Conservation (phyloP, 2,797 vertebrate species). For the Xerus rutilus region DNA sequence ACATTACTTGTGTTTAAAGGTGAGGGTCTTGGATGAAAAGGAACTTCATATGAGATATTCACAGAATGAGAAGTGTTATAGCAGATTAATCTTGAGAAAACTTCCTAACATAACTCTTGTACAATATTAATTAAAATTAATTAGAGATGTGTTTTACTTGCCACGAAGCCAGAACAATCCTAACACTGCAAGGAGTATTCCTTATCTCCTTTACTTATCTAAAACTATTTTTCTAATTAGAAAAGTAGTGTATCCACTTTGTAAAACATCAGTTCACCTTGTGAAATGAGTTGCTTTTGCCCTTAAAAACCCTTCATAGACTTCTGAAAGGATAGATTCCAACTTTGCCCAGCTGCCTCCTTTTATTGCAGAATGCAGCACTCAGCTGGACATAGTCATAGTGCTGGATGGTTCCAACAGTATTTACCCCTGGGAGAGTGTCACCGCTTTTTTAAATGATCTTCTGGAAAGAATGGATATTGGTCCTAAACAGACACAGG, state of each 20-base stretch:
- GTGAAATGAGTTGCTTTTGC: neutral
- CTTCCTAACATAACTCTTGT: neutral
- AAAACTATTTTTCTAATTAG: neutral
- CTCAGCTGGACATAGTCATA: constrained; percentile 95
- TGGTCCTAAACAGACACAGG: constrained; percentile 94
- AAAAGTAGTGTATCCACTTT: neutral
- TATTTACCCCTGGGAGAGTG: constrained; percentile 96
- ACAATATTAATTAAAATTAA: neutral
- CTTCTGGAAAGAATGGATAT: constrained; percentile 93
- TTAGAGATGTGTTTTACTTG: neutral
- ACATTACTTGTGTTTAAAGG: constrained; percentile 74
- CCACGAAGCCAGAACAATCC: neutral
- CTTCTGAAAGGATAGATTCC: neutral
- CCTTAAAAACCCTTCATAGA: neutral
- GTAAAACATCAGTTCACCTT: neutral
- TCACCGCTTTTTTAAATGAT: constrained; percentile 92
- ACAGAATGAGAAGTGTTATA: neutral
- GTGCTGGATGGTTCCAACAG: constrained; percentile 98
- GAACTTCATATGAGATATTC: neutral
- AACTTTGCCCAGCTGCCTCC: neutral
- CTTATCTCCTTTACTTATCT: neutral
- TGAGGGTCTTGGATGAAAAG: constrained; percentile 66
- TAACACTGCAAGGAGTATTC: neutral
- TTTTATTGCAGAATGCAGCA: constrained; percentile 92
- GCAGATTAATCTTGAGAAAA: constrained; percentile 27